Conservation (phyloP, 2,888 invertebrate genomes). For the Eupithecia subumbrata region DNA sequence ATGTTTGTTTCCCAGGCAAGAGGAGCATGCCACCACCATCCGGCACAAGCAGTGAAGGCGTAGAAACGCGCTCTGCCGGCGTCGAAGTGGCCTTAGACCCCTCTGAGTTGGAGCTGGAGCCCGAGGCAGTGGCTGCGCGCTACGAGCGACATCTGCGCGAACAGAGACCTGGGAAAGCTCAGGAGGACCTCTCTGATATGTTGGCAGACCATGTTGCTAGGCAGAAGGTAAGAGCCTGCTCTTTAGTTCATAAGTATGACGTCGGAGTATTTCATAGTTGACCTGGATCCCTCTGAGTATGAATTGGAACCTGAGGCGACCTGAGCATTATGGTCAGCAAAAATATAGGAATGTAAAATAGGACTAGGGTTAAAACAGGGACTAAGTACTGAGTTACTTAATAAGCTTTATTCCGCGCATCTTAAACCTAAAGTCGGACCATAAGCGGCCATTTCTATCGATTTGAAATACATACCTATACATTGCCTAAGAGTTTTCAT, state of each 20-base stretch:
- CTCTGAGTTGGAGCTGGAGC: constrained; percentile 97
- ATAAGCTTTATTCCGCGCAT: no score
- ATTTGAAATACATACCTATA: background rate
- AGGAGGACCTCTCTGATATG: constrained; percentile 99
- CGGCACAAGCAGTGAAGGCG: constrained; percentile 51
- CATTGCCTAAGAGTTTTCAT: no score
- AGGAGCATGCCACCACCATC: constrained; percentile 51
- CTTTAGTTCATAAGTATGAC: no score
- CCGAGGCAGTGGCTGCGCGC: constrained; percentile 96
- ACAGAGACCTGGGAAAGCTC: constrained; percentile 91
- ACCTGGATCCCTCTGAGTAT: constrained; percentile 90
- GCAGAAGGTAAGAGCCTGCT: constrained; percentile 89
- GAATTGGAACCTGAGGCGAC: no score
- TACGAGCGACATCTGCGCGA: constrained; percentile 98
- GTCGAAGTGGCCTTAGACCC: constrained; percentile 99
- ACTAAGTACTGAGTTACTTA: no score
- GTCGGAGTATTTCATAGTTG: constrained; percentile 87
- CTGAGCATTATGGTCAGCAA: background rate
- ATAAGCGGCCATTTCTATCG: background rate
- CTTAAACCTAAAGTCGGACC: background rate
- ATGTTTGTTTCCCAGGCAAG: constrained; percentile 56
- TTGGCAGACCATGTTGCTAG: constrained; percentile 98
- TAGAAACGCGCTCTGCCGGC: constrained; percentile 80
- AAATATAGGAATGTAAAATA: background rate
- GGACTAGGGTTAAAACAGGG: no score